These are phyloP conservation scores for Aplodontia rufa DNA, from an alignment of 2,113 vertebrate species.

Conservation along the genomic window DNA sequence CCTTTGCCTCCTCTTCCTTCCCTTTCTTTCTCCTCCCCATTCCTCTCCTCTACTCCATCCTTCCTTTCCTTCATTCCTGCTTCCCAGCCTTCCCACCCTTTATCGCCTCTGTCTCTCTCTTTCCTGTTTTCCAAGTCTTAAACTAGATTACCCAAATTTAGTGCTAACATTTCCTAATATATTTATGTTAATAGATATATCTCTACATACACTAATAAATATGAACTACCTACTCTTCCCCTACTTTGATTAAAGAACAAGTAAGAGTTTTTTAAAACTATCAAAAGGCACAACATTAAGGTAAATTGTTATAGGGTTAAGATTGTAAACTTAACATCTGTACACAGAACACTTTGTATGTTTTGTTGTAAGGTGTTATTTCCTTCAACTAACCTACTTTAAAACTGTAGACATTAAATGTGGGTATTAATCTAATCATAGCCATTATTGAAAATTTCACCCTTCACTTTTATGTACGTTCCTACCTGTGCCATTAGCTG, in stretches of 20 bases:
- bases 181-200: neutral
- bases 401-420: neutral
- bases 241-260: conserved; percentile 1
- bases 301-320: neutral
- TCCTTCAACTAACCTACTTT: neutral
- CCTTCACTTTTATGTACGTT: neutral
- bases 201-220: neutral
- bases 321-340: neutral
- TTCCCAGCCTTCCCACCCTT: too few relatives aligned
- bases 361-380: neutral
- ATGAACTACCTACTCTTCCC: neutral
- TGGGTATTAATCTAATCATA: neutral
- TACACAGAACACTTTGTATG: neutral
- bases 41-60: neutral
- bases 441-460: neutral
- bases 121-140: neutral
- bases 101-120: neutral
- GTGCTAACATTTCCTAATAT: neutral
- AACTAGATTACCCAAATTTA: neutral
- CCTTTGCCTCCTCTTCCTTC: neutral
- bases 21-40: too few relatives aligned
- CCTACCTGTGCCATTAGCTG: neutral
- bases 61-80: too few relatives aligned
- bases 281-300: neutral
- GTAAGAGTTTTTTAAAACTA: neutral